Percentiles rank a stretch among this genome's conserved stretches.
Conservation (phyloP, 2,113 vertebrate genomes). For the Crotalus helleri region DNA sequence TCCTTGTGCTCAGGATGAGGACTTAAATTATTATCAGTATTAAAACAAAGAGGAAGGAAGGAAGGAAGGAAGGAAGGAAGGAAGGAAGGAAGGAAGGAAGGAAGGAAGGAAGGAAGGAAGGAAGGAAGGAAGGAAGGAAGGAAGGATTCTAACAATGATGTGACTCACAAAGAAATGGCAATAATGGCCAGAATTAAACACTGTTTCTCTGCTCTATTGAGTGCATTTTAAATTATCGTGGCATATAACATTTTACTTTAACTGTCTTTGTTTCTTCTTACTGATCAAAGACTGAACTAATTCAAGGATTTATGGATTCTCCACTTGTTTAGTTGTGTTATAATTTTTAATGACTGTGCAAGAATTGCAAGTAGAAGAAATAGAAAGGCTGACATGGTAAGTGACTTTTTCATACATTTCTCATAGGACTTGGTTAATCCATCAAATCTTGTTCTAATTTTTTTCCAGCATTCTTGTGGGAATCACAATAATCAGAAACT, state of each 20-base stretch:
- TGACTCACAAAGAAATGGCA: constrained; percentile 34
- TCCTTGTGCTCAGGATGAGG: not conserved
- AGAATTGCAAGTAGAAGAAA: not conserved
- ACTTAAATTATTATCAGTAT: constrained; percentile 27
- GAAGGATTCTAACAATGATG: not conserved
- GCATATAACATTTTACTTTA: not conserved
- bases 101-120: not conserved
- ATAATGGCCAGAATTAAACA: constrained; percentile 24
- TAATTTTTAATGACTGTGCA: not conserved
- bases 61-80: not conserved
- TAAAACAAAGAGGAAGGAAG: constrained; percentile 15
- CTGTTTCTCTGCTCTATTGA: constrained; percentile 14
- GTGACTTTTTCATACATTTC: not conserved
- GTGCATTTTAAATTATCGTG: not conserved
- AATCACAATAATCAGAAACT: no score
- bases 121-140: not conserved
- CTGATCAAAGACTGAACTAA: not conserved
- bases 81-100: constrained; percentile 9
- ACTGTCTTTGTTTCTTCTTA: not conserved
- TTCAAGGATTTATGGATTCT: not conserved
- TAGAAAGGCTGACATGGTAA: not conserved
- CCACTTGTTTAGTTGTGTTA: not conserved
- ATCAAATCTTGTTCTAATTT: not conserved
- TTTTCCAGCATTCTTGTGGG: not conserved
- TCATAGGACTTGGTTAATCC: rapidly evolving